Evolutionary conservation across 1,140 invertebrate species (phyloP).

Genomic region (Brachionus sp.): DNA sequence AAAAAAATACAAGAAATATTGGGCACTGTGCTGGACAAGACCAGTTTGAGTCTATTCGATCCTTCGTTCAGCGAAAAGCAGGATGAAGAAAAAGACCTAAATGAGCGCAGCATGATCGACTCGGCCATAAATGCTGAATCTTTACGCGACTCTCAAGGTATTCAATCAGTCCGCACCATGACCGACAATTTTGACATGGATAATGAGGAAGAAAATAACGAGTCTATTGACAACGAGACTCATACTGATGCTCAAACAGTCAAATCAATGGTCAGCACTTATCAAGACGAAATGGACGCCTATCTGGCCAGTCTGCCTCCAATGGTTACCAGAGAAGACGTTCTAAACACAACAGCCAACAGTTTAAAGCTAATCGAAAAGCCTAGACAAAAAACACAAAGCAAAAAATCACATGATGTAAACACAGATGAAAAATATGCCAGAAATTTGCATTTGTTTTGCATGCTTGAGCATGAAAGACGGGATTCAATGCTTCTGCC

Average conservation of each 20-base stretch:
- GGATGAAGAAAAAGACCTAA: neutral
- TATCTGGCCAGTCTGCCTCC: slow-evolving; percentile 1
- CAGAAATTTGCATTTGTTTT: slow-evolving; percentile 38
- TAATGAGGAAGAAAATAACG: neutral
- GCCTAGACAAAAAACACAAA: neutral
- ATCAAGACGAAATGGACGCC: neutral
- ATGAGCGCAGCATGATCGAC: neutral
- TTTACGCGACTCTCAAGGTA: neutral
- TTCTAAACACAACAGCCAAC: slow-evolving; percentile 2
- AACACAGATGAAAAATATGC: neutral
- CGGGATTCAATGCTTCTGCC: slow-evolving; percentile 4
- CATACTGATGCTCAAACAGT: too few relatives aligned
- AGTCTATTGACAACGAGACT: neutral
- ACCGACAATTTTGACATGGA: neutral
- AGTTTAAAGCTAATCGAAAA: neutral
- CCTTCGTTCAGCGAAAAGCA: slow-evolving; percentile 15
- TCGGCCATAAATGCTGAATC: neutral
- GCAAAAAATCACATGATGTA: neutral
- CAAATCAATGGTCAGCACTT: neutral
- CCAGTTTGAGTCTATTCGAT: slow-evolving; percentile 28
- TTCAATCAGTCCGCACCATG: neutral
- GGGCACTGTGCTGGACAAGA: slow-evolving; percentile 19
- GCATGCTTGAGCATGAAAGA: slow-evolving; percentile 29
- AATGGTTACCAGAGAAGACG: neutral
- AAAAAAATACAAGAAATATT: slow-evolving; percentile 39